These are phyloP conservation scores for Cinara cedri DNA, from an alignment of 2,888 invertebrate species.

Conservation along the genomic window DNA sequence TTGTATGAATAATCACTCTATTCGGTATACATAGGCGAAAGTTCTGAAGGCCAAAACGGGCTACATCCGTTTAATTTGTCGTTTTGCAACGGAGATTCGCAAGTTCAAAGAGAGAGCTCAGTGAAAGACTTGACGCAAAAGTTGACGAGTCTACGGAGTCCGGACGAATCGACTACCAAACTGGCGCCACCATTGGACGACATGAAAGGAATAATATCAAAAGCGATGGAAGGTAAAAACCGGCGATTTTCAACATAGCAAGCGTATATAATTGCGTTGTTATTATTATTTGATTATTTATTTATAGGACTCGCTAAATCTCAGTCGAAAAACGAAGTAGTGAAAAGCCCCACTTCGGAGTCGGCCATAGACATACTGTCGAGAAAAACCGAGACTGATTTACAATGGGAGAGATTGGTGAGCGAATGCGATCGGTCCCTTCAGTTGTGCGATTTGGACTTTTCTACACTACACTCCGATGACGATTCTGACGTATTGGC, in stretches of 20 bases:
- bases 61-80: slow-evolving; percentile 33
- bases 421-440: slow-evolving; percentile 76
- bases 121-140: slow-evolving; percentile 89
- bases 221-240: slow-evolving; percentile 79
- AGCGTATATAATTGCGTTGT: background rate
- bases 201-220: slow-evolving; percentile 88
- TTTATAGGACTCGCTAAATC: slow-evolving; percentile 62
- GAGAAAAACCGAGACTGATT: slow-evolving; percentile 86
- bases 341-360: slow-evolving; percentile 75
- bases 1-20: background rate
- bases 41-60: slow-evolving; percentile 48
- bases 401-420: slow-evolving; percentile 93
- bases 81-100: slow-evolving; percentile 55
- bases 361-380: slow-evolving; percentile 61
- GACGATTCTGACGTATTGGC: slow-evolving; percentile 83
- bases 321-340: slow-evolving; percentile 66
- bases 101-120: slow-evolving; percentile 71
- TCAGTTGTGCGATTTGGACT: slow-evolving; percentile 92
- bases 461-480: slow-evolving; percentile 87
- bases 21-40: slow-evolving; percentile 20
- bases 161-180: slow-evolving; percentile 64
- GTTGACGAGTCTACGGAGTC: slow-evolving; percentile 69
- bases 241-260: too few relatives aligned
- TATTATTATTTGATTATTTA: too few relatives aligned
- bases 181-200: slow-evolving; percentile 65